Base-by-base conservation (phyloP, 2,888 invertebrate species). In the Elmis aenea region DNA sequence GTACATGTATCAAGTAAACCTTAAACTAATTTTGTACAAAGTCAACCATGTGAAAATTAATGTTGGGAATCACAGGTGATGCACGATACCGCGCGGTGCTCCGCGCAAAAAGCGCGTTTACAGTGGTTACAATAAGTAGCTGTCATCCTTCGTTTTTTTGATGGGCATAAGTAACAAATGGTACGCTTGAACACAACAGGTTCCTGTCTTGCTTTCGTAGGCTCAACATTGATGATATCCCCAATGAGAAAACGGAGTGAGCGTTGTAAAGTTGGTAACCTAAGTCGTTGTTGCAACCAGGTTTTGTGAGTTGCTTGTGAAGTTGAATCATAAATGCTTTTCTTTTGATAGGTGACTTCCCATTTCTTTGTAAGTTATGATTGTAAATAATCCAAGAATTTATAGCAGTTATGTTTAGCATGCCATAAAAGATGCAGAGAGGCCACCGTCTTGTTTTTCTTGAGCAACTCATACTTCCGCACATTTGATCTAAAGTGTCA, bases 401-500 rank as follows among this genome's bases (percentile, higher is more conserved):
- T 4, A 33, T 28, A 2, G n/a, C 9, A 8, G 33, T 16, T 5
- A 33, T 15, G 15, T 38, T 33, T 20, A 38, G 6, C 24, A 38
- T 38, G 1, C 21, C 28, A 9, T 38, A 38, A 28, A 38, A 8
- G n/a, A 33, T 8, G 14, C 15, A 21, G n/a, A 38, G 10, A 11
- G 31, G 36, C 36, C 35, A 36, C 14, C 32, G 11, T 12, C 21
- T 22, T 5, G 36, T 36, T 32, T 36, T 33, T 33, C 37, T 32
- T 9, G 15, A 28, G 9, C 27, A 28, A 16, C 11, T 22, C 26
- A 21, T 31, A 14, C 14, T 25, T 2, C 26, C 13, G 13, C 27
- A 35, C 24, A 41, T 13, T 15, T 36, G 35, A 13, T 35, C 36
- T 20, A 40, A 29, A 6, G 33, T 28, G 18, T 38, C 39, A 8